phyloP scores from a whole-genome alignment of 2,113 vertebrate species.

The Phalacrocorax pelagicus region DNA sequence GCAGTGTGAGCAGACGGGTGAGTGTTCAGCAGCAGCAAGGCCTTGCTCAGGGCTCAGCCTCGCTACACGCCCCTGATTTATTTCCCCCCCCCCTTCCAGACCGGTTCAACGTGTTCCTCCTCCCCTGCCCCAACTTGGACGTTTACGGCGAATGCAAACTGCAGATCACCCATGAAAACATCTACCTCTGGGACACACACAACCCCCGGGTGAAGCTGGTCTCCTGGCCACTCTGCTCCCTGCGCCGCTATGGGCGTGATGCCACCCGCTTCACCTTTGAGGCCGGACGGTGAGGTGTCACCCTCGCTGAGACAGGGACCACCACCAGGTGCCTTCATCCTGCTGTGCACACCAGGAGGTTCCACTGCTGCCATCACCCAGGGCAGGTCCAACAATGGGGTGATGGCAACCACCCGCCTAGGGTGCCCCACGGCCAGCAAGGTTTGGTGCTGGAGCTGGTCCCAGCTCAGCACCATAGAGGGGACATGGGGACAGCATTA shows the following conservation, averaged over 20 bases:
- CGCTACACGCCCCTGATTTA: not conserved
- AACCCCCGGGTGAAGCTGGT: slow-evolving; percentile 92
- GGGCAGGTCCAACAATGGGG: not conserved
- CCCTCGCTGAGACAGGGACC: not conserved
- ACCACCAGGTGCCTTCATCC: rapidly evolving
- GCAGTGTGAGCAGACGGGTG: slow-evolving; percentile 94
- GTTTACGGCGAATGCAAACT: slow-evolving; percentile 95
- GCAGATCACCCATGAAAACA: slow-evolving; percentile 97
- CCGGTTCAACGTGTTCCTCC: slow-evolving; percentile 92
- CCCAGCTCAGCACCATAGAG: not conserved
- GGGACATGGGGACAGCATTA: not conserved
- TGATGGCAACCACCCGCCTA: not conserved
- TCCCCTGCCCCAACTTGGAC: slow-evolving; percentile 93
- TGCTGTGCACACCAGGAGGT: not conserved
- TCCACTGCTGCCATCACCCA: not conserved
- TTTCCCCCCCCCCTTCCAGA: slow-evolving; percentile 68
- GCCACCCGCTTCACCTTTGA: slow-evolving; percentile 95
- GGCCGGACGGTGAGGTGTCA: slow-evolving; percentile 84
- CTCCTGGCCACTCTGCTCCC: slow-evolving; percentile 93
- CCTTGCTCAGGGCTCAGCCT: not conserved
- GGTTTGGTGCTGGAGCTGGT: not conserved
- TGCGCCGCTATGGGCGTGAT: slow-evolving; percentile 91
- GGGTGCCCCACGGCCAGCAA: rapidly evolving
- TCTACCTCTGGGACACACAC: slow-evolving; percentile 97
- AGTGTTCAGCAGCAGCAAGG: not conserved